A percentile compares a stretch with the other conserved stretches of the same genome.
These are phyloP conservation scores for Macquaria ambigua DNA, from an alignment of 2,113 vertebrate species.

Conservation along the genomic window DNA sequence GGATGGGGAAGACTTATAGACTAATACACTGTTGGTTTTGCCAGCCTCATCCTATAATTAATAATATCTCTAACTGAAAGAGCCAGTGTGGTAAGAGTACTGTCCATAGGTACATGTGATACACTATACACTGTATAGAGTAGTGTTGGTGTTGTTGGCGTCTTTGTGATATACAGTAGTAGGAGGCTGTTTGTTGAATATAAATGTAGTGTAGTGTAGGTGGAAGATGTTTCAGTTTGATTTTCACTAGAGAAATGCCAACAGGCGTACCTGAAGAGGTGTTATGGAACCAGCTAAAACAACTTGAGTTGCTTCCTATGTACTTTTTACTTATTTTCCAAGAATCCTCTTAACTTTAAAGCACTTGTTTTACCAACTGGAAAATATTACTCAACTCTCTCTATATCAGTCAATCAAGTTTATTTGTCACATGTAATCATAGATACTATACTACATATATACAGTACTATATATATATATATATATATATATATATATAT, in stretches of 20 bases:
- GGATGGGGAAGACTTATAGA: background rate
- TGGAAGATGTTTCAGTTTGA: background rate
- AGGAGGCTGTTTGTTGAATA: background rate
- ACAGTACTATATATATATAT: background rate
- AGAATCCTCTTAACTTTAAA: background rate
- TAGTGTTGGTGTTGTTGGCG: background rate
- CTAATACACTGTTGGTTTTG: background rate
- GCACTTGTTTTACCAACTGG: background rate
- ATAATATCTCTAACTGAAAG: background rate
- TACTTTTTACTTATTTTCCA: background rate
- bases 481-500: background rate
- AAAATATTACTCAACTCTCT: conserved; percentile 4
- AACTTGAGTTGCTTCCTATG: background rate
- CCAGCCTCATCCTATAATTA: background rate
- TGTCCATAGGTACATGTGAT: background rate
- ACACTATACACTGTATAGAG: background rate
- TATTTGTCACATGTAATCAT: too few species aligned
- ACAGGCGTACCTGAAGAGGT: background rate
- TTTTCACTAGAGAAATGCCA: background rate
- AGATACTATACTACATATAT: background rate
- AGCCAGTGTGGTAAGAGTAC: background rate
- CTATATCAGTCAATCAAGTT: background rate
- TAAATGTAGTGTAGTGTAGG: background rate
- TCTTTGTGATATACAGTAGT: background rate
- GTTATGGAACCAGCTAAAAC: background rate